Base-by-base conservation (phyloP, 1,140 invertebrate species). In the Neomicropteryx cornuta region DNA sequence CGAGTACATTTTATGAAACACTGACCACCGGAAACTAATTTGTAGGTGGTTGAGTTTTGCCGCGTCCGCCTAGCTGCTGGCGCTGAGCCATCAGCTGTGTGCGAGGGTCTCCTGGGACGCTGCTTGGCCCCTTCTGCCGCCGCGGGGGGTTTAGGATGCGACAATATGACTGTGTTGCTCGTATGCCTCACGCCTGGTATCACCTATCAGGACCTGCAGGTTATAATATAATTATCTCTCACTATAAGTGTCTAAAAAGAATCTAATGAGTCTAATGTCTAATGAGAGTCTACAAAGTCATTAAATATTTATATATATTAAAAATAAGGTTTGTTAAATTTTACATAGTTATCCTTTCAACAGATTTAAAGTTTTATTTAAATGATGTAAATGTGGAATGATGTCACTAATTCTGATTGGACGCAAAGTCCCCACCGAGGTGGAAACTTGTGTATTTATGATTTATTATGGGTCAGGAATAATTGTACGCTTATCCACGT, bases 141-240 rank as follows among this genome's bases (percentile, higher is more conserved):
- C 50, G 93, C 96, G 78, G 93, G 91, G 21, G 94, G 91, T 2
- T 70, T 95, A 24, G 96, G 96, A 33, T 98, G 93, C 64, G 96
- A 99, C 62, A 98, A 99, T 67, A 99, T 99, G 96, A 97, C 92
- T 21, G 89, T 93, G 1, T 73, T 96, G 30, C 63, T 97, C 5
- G 75, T 95, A 5, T 84, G 86, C 58, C 75, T 91, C 19, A 62
- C 87, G 3, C 77, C 87, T 29, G 77, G 76, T 4, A 71, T 74
- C 47, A 67, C 77, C n/a, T 86, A 77, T 49, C 70, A 73, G 29
- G 67, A 79, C 36, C 58, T 84, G 18, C 44, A 43, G 38, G 44
- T 45, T 30, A 10, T 5, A 14, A 8, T 20, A 13, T n/a, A 24
- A 24, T 24, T 24, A 24, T n/a, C n/a, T n/a, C n/a, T n/a, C n/a